Evolutionary conservation across 2,888 invertebrate species (phyloP).

Genomic region (Agrotis puta): DNA sequence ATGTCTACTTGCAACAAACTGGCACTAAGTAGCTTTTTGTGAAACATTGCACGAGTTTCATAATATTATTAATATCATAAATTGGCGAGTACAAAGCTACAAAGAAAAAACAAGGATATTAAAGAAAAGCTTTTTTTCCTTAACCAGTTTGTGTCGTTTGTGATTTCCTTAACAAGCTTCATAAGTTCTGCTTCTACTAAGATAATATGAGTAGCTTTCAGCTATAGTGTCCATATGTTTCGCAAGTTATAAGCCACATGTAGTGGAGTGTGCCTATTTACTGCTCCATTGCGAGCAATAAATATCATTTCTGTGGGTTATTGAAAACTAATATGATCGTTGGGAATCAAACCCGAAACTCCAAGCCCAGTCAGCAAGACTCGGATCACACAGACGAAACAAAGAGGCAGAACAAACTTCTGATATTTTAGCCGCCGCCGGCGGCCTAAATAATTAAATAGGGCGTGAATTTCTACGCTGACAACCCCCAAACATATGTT

Average conservation of each 20-base stretch:
- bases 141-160: not conserved
- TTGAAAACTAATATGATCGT: too few relatives aligned
- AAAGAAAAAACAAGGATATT: not conserved
- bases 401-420: not conserved
- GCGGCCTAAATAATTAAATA: conserved; percentile 2
- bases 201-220: too few relatives aligned
- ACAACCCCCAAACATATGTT: conserved; percentile 9
- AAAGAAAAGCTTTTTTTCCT: not conserved
- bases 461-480: not conserved
- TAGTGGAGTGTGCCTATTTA: too few relatives aligned
- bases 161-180: not conserved
- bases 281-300: too few relatives aligned
- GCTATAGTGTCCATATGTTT: too few relatives aligned
- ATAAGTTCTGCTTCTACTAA: not conserved
- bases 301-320: too few relatives aligned
- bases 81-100: conserved; percentile 9
- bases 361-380: not conserved
- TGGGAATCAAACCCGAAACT: not conserved
- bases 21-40: conserved; percentile 28
- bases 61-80: conserved; percentile 37
- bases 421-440: conserved; percentile 4
- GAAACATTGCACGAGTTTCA: conserved; percentile 6
- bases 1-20: conserved; percentile 27
- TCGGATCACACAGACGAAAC: not conserved
- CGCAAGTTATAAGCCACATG: too few relatives aligned